Conservation (phyloP, 2,888 invertebrate species). For the Dromius quadrimaculatus region DNA sequence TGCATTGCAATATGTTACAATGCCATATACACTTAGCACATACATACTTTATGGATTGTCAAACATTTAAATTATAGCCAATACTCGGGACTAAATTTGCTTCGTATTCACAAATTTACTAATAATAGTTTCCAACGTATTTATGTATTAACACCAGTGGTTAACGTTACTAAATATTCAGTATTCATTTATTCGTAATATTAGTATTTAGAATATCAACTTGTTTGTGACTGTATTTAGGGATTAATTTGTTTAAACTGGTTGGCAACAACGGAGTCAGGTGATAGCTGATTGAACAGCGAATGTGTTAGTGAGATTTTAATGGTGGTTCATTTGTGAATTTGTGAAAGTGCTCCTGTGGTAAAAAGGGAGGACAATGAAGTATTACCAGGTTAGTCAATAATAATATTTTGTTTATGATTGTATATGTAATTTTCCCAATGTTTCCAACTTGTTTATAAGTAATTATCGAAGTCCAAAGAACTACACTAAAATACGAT, state of each 20-base stretch:
- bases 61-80: slow-evolving; percentile 45
- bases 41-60: slow-evolving; percentile 42
- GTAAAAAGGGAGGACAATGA: too few species aligned
- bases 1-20: slow-evolving; percentile 18
- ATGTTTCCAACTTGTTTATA: too few species aligned
- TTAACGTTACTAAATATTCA: slow-evolving; percentile 20
- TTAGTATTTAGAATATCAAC: not conserved
- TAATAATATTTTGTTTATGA: too few species aligned
- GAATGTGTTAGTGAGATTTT: too few species aligned
- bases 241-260: not conserved
- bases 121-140: slow-evolving; percentile 42
- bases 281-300: too few species aligned
- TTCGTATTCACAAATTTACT: slow-evolving; percentile 49
- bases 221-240: not conserved
- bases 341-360: not conserved
- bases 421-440: too few species aligned
- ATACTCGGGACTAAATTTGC: slow-evolving; percentile 39
- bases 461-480: too few species aligned
- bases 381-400: too few species aligned
- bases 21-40: slow-evolving; percentile 23
- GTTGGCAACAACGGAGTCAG: too few species aligned
- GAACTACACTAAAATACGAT: too few species aligned
- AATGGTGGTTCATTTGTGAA: not conserved
- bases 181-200: slow-evolving; percentile 8
- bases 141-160: slow-evolving; percentile 22